Evolutionary conservation across 2,797 vertebrate species (phyloP).

Genomic region (Hydrocynus forskahlii): DNA sequence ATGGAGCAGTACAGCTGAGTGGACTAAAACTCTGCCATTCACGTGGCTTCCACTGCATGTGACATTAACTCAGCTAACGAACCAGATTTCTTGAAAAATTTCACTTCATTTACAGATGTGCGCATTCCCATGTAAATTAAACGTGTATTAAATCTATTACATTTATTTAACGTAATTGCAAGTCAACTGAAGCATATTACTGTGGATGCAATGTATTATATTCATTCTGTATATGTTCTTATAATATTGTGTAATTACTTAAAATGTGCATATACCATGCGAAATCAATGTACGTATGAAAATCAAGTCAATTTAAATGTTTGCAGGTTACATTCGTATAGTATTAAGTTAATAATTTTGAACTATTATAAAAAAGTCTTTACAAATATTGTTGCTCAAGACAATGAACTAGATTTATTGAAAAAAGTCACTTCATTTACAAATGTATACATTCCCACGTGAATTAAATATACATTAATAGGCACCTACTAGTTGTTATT

Average conservation of each 20-base stretch:
- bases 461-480: not conserved
- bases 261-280: no score
- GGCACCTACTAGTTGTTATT: not conserved
- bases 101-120: not conserved
- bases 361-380: no score
- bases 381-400: no score
- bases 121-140: not conserved
- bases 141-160: not conserved
- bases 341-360: no score
- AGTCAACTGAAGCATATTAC: not conserved
- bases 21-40: not conserved
- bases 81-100: not conserved
- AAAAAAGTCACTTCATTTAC: not conserved
- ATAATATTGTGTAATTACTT: no score
- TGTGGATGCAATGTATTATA: no score
- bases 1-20: not conserved
- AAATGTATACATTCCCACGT: not conserved
- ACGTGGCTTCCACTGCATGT: not conserved
- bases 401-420: not conserved
- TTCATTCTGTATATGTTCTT: no score
- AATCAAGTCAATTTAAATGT: no score
- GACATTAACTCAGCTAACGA: not conserved
- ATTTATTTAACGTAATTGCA: not conserved
- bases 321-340: no score
- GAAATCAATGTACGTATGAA: no score